Base-by-base conservation (phyloP, 2,888 invertebrate genomes). In the Epistrophe grossulariae region DNA sequence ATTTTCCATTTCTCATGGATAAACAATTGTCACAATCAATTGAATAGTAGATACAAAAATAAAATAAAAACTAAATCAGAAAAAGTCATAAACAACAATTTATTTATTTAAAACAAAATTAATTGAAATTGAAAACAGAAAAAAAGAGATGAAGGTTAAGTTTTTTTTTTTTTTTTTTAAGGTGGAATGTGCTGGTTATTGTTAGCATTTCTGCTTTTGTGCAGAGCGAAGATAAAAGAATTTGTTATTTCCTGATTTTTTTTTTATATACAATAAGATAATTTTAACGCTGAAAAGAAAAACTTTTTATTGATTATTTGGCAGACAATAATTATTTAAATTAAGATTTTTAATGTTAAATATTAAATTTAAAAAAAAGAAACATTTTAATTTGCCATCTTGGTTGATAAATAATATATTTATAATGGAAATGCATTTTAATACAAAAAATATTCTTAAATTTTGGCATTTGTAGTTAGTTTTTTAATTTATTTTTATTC, bases 11-110 rank as follows among this genome's bases (percentile, higher is more conserved):
- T 72, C 24, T 24, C 64, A 64, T 59, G 64, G 64, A 55, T 60
- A 73, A 60, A 52, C 35, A 52, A 59, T 57, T 73, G 73, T 73
- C 40, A 52, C 52, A 70, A 70, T 55, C 28, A 70, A 70, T 55
- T 68, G 50, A 38, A 19, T 15, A 52, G 60, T 15, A 52, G 60
- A 60, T 24, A 24, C 24, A 5, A 13, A 1, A 57, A 31, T n/a
- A 8, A 60, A 40, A 62, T 62, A 43, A n/a, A n/a, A n/a, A n/a
- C n/a, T n/a, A 62, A 62, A 43, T 62, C 24, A 64, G 43, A 45
- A 64, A 64, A 45, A 55, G 28, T 7, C 15, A 28, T 11, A 31
- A n/a, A n/a, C 6, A 11, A 48, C 10, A 31, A 66, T 48, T 48
- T 64, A 11, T n/a, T 13, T 1, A 45, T 15, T 52, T 15, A 28